Evolutionary conservation across 2,113 vertebrate species (phyloP).

Genomic region (Platysternon megacephalum): DNA sequence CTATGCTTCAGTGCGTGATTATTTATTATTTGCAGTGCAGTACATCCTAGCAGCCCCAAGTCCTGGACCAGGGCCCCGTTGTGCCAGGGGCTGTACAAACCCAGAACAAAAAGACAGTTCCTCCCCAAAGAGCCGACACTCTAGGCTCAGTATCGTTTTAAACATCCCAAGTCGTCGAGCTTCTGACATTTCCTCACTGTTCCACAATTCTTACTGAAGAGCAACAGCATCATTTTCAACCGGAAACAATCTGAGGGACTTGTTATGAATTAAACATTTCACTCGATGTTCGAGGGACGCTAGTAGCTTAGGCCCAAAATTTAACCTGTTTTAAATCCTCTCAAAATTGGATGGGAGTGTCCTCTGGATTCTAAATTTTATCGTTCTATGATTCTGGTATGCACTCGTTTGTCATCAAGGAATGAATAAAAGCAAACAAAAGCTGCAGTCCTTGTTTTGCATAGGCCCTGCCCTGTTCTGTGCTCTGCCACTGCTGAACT

Average conservation of each 20-base stretch:
- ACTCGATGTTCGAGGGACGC: neutral
- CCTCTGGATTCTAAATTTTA: neutral
- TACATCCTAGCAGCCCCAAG: neutral
- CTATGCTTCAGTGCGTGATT: accelerated
- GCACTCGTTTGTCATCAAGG: neutral
- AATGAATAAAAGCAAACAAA: constrained; percentile 51
- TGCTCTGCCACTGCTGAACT: constrained; percentile 31
- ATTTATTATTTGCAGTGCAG: neutral
- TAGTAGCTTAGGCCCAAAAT: neutral
- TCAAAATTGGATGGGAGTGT: neutral
- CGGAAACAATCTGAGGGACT: constrained; percentile 18
- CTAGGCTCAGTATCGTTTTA: neutral
- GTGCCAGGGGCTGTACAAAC: neutral
- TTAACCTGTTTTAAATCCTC: constrained; percentile 20
- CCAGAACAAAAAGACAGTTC: neutral
- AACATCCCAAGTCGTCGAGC: neutral
- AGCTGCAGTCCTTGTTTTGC: constrained; percentile 16
- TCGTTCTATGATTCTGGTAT: constrained; percentile 41
- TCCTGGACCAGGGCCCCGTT: neutral
- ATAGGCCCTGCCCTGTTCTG: constrained; percentile 37
- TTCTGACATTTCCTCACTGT: neutral
- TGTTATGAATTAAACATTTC: constrained; percentile 18
- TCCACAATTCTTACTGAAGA: neutral
- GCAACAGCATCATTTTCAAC: neutral
- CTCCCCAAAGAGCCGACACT: accelerated